Evolutionary conservation across 2,797 vertebrate species (phyloP).

Genomic region (Dipus sagitta): DNA sequence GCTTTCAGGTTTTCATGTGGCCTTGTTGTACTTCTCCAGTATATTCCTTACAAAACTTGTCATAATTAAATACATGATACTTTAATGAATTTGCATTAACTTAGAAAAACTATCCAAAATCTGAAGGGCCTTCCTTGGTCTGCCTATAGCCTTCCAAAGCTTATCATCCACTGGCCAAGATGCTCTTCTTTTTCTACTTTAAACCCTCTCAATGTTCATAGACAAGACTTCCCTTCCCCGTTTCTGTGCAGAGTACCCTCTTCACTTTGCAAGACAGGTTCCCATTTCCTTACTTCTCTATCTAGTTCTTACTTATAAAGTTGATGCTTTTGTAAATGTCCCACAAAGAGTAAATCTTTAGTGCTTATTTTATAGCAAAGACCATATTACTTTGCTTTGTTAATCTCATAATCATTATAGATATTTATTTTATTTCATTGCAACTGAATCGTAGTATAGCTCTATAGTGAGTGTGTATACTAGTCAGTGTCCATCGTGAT

Average conservation of each 20-base stretch:
- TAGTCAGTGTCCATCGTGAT: no score
- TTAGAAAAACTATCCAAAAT: neutral
- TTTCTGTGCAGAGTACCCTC: neutral
- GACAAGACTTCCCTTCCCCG: neutral
- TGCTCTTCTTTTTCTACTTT: neutral
- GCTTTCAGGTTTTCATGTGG: neutral
- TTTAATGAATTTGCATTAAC: neutral
- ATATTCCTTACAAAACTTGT: neutral
- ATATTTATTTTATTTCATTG: no score
- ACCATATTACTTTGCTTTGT: neutral
- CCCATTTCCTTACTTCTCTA: neutral
- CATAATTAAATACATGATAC: neutral
- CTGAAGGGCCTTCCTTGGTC: neutral
- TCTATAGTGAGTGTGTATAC: no score
- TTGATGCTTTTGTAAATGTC: neutral
- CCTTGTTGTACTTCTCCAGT: neutral
- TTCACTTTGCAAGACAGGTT: neutral
- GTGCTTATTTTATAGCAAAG: neutral
- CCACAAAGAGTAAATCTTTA: neutral
- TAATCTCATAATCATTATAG: neutral
- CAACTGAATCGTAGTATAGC: no score
- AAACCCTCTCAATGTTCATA: neutral
- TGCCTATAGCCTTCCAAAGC: neutral
- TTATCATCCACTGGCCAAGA: no score
- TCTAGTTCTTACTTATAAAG: neutral